Conservation (phyloP, 1,140 invertebrate species). For the Diuraphis noxia region DNA sequence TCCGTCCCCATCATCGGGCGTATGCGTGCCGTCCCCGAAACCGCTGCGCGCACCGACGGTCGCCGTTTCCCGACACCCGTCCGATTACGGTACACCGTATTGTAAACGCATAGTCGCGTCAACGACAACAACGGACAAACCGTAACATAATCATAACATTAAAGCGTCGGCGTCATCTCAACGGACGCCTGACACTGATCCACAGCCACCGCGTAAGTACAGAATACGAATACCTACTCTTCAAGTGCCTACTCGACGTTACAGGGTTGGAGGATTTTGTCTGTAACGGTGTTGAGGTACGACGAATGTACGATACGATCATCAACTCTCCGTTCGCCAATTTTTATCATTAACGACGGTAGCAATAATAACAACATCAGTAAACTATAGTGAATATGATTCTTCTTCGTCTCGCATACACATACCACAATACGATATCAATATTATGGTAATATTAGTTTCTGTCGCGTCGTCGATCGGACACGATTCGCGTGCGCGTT, state of each 20-base stretch:
- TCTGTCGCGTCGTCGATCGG: background rate
- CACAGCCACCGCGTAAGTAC: constrained; percentile 2
- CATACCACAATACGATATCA: background rate
- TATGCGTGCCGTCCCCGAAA: constrained; percentile 45
- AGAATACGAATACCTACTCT: background rate
- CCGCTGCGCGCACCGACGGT: background rate
- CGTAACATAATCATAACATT: background rate
- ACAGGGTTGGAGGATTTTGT: background rate
- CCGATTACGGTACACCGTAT: background rate
- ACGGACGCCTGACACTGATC: background rate
- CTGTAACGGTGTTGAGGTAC: background rate
- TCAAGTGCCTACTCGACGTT: background rate
- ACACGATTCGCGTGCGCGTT: background rate
- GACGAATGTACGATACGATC: background rate
- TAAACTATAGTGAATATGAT: background rate
- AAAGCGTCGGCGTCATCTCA: background rate
- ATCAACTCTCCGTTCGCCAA: background rate
- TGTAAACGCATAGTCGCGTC: background rate
- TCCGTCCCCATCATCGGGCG: background rate
- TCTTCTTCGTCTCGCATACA: background rate
- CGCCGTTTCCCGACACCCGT: background rate
- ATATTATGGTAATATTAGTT: background rate
- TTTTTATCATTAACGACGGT: background rate
- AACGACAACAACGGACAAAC: background rate
- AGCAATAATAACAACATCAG: background rate